Conservation (phyloP, 2,113 vertebrate species). For the Anhinga anhinga region DNA sequence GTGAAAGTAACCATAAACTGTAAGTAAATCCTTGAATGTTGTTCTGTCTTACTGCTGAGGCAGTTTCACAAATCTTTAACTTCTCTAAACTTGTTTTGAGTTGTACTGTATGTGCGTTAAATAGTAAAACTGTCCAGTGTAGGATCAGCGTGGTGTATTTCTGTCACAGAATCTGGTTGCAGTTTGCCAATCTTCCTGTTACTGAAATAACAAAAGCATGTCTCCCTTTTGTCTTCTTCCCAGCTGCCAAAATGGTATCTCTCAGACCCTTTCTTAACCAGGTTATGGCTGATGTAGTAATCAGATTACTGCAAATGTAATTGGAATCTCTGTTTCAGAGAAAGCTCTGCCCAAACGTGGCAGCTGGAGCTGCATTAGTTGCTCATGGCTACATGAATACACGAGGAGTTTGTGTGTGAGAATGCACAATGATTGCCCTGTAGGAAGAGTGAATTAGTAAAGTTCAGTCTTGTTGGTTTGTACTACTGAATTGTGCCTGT, state of each 20-base stretch:
- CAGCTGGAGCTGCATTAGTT: conserved; percentile 18
- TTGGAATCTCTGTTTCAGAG: conserved; percentile 37
- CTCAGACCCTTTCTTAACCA: conserved; percentile 38
- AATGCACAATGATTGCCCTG: neutral
- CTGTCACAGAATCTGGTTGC: neutral
- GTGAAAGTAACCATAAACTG: neutral
- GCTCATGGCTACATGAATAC: neutral
- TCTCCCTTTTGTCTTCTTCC: neutral
- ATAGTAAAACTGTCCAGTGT: neutral
- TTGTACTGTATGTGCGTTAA: neutral
- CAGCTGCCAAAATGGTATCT: neutral
- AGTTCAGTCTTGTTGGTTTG: neutral
- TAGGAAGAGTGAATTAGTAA: neutral
- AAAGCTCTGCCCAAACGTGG: neutral
- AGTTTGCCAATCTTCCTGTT: neutral
- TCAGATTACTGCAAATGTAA: conserved; percentile 52
- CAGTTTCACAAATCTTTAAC: neutral
- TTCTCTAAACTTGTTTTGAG: neutral
- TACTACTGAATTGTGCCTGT: neutral
- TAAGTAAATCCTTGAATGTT: neutral
- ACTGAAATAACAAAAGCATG: neutral
- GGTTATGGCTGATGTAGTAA: conserved; percentile 34
- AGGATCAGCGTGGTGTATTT: neutral
- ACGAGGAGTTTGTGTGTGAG: neutral
- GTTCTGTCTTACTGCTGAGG: neutral